A percentile compares a stretch with the other conserved stretches of the same genome.
phyloP scores from a whole-genome alignment of 2,113 vertebrate genomes.

The pig (Sus scrofa) region T2T-Sscrofa CM000820.6:94588001-94588500 shows the following conservation, averaged over 20 bases:
- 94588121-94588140: not conserved
- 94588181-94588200: not conserved
- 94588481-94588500: not conserved
- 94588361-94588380: not conserved
- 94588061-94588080: not conserved
- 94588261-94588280: not conserved
- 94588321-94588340: not conserved
- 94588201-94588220: not conserved
- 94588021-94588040: not conserved
- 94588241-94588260: not conserved
- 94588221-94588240: not conserved
- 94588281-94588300: not conserved
- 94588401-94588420: not conserved
- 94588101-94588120: not conserved
- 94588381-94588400: not conserved
- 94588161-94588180: not conserved
- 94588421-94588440: not conserved
- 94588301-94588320: not conserved
- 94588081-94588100: not conserved
- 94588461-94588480: not conserved
- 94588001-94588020: not conserved
- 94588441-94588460: not conserved
- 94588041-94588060: not conserved
- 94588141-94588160: not conserved
- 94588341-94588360: not conserved